These are phyloP conservation scores for Embidobia sp. DNA, from an alignment of 2,888 invertebrate genomes.

Conservation along the genomic window DNA sequence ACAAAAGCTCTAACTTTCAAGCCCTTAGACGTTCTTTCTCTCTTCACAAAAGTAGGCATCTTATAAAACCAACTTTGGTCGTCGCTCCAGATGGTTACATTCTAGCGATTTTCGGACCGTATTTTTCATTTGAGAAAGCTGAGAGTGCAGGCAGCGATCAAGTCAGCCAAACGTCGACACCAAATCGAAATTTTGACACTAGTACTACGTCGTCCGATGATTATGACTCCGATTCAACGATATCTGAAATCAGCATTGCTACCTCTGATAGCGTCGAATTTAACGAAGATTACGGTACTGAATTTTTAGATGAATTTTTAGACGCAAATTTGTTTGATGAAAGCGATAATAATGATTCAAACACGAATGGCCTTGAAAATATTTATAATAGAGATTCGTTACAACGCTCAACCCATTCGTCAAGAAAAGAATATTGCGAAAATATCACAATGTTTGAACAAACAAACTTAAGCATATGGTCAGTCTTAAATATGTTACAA, in stretches of 20 bases:
- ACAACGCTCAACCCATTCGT: background rate
- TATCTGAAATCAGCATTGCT: slow-evolving; percentile 19
- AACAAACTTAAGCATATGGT: slow-evolving; percentile 8
- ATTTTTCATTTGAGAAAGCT: too few species aligned
- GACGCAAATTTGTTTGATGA: background rate
- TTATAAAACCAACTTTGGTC: too few species aligned
- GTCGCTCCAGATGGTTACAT: too few species aligned
- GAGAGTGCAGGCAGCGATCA: too few species aligned
- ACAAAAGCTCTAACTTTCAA: too few species aligned
- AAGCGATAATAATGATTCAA: background rate
- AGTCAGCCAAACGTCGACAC: too few species aligned
- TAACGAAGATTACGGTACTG: slow-evolving; percentile 1
- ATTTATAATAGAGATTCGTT: slow-evolving; percentile 1
- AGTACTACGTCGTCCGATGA: background rate
- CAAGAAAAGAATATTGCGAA: slow-evolving; percentile 8
- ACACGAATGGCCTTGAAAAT: too few species aligned
- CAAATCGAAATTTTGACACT: background rate
- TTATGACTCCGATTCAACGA: slow-evolving; percentile 12
- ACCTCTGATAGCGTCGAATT: slow-evolving; percentile 2
- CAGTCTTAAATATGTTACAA: slow-evolving; percentile 25
- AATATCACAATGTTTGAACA: slow-evolving; percentile 23
- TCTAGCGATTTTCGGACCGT: too few species aligned
- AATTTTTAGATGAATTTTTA: slow-evolving; percentile 2
- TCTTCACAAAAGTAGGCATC: too few species aligned
- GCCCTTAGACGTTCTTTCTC: too few species aligned